Evolutionary conservation across 1,140 invertebrate species (phyloP), one percentile per base, ranked within the genome.

Genomic region (Drosophila sturtevanti): DNA sequence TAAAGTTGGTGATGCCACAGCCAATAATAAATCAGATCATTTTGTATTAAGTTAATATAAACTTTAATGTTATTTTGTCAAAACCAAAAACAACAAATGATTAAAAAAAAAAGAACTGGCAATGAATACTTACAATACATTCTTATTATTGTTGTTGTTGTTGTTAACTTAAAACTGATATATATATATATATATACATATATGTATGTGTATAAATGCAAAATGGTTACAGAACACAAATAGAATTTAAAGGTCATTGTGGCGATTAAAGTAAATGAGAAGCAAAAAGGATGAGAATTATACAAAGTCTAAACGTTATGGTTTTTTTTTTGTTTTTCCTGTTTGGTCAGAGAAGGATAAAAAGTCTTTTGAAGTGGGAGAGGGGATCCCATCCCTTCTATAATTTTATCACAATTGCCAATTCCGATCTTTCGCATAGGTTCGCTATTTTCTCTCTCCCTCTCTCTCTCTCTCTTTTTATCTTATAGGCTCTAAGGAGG

Each of bases 101-200:
- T n/a, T 44, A 64, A 67, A 74, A 73, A 74, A 62, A 73, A 71
- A 74, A 74, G 67, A 63, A 59, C 71, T 67, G 71, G 72, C 63
- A 66, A 67, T 66, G 70, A 31, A 55, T 74, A 74, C 74, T 70
- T 76, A 76, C 59, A 48, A 48, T 48, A 48, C 16, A 21, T 48
- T 48, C 21, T 16, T 31, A n/a, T n/a, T n/a, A n/a, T 38, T n/a
- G n/a, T 14, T 38, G n/a, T 41, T 44, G 3, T 38, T 44, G 14
- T 6, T 48, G 16, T 48, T 48, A 48, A 48, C 41, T 48, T 48
- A 48, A 48, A 48, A 48, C 41, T 48, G 41, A 44, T 48, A 48
- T 18, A 6, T 18, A 41, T 41, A 41, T 41, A 16, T 1, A 41
- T 16, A 4, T 7, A 44, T 44, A 18, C 9, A 9, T 44, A 21